phyloP scores from a whole-genome alignment of 1,140 invertebrate species.

The Phymorhynchus buccinoides region DNA sequence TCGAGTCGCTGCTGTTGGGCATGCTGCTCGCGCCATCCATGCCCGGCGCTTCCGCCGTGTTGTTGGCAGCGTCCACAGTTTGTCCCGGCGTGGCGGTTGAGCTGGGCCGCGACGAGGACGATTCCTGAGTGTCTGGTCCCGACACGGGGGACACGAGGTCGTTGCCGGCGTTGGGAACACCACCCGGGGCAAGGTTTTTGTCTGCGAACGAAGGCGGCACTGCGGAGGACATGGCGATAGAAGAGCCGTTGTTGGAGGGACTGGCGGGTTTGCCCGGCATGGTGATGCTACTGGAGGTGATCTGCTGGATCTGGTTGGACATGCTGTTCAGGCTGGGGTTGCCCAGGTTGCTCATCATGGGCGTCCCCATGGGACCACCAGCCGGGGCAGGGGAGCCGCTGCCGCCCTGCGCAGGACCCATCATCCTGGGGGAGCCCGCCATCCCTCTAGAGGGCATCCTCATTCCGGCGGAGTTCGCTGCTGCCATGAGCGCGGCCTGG shows the following conservation, averaged over 20 bases:
- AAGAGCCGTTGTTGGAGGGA: slow-evolving; percentile 35
- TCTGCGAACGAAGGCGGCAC: slow-evolving; percentile 8
- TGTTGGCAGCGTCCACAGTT: slow-evolving; percentile 43
- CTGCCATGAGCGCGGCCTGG: slow-evolving; percentile 72
- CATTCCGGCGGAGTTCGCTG: slow-evolving; percentile 64
- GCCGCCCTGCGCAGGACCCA: slow-evolving; percentile 35
- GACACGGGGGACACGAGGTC: slow-evolving; percentile 44
- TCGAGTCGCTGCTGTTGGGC: slow-evolving; percentile 47
- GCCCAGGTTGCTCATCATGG: slow-evolving; percentile 51
- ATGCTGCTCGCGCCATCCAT: slow-evolving; percentile 45
- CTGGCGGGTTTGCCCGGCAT: slow-evolving; percentile 42
- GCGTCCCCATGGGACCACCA: slow-evolving; percentile 47
- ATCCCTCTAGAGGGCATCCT: slow-evolving; percentile 24
- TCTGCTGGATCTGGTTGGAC: slow-evolving; percentile 59
- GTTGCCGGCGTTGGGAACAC: slow-evolving; percentile 6
- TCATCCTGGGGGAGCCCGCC: slow-evolving; percentile 45
- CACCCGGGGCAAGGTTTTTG: neutral
- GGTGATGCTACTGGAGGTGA: slow-evolving; percentile 50
- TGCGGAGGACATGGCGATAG: neutral
- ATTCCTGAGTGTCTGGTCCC: slow-evolving; percentile 44
- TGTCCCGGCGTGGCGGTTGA: slow-evolving; percentile 49
- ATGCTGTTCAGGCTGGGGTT: slow-evolving; percentile 57
- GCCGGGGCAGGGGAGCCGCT: slow-evolving; percentile 35
- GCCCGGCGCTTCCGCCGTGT: slow-evolving; percentile 36
- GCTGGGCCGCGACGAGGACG: slow-evolving; percentile 45